phyloP scores from a whole-genome alignment of 37 sponge, comb jelly and placozoan species.

The Eunapius fragilis region DNA sequence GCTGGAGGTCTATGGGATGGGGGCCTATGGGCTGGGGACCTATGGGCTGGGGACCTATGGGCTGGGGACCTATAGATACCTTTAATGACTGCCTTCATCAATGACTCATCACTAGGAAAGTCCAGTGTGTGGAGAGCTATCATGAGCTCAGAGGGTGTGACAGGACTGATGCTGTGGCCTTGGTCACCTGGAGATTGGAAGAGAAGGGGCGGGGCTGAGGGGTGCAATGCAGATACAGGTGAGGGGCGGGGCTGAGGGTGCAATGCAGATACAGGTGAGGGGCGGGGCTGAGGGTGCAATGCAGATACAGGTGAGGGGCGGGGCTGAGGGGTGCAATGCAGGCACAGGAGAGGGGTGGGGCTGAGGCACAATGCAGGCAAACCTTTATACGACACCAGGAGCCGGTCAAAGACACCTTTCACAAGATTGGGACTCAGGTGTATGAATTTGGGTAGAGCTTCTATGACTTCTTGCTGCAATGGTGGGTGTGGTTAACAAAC shows the following conservation, averaged over 20 bases:
- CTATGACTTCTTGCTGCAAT: constrained; percentile 81
- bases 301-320: background rate
- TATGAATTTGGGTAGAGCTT: constrained; percentile 89
- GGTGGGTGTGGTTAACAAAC: background rate
- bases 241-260: too few relatives aligned
- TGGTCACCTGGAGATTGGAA: constrained; percentile 40
- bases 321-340: too few relatives aligned
- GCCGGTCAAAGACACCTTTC: constrained; percentile 84
- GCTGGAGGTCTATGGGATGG: too few relatives aligned
- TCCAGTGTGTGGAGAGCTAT: constrained; percentile 95
- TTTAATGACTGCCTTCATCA: constrained; percentile 94
- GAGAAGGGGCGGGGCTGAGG: background rate
- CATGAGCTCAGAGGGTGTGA: constrained; percentile 90
- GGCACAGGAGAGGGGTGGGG: background rate
- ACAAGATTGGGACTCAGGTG: constrained; percentile 83
- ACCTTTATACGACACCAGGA: constrained; percentile 77
- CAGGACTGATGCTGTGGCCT: constrained; percentile 64
- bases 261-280: background rate
- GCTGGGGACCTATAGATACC: constrained; percentile 49
- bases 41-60: too few relatives aligned
- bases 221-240: background rate
- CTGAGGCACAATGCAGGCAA: background rate
- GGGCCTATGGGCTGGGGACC: too few relatives aligned
- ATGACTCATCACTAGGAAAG: constrained; percentile 75
- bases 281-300: too few relatives aligned